A percentile compares a stretch with the other conserved stretches of the same genome.
These are phyloP conservation scores for Capreolus pygargus DNA, from an alignment of 2,113 vertebrate genomes.

Conservation along the genomic window DNA sequence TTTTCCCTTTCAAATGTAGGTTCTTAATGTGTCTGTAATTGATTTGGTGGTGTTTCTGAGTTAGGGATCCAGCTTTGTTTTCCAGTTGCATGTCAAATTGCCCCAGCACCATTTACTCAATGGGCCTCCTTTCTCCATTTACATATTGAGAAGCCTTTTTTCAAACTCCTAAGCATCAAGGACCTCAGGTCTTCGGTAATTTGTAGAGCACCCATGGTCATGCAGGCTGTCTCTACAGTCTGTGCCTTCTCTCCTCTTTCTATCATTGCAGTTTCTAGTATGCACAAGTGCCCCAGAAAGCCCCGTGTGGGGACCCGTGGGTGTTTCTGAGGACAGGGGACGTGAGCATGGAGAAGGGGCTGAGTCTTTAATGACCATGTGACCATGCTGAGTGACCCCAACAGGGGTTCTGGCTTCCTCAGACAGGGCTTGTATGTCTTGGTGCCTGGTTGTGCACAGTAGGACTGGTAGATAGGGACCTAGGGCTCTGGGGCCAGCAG, in stretches of 20 bases:
- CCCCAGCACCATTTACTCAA: neutral
- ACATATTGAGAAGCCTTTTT: neutral
- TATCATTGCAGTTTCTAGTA: neutral
- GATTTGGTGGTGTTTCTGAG: neutral
- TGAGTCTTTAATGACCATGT: neutral
- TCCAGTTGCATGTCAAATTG: neutral
- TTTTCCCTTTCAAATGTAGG: neutral
- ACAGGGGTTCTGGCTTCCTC: neutral
- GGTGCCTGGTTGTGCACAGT: neutral
- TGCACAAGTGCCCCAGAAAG: neutral
- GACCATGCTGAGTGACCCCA: neutral
- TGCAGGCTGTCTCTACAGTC: neutral
- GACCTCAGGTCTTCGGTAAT: neutral
- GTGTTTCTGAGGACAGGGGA: neutral
- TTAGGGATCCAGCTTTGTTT: neutral
- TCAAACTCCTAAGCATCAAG: neutral
- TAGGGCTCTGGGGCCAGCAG: neutral
- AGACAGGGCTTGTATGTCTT: neutral
- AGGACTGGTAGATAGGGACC: neutral
- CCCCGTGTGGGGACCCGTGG: rapidly evolving
- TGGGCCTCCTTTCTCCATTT: neutral
- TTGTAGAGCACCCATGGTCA: neutral
- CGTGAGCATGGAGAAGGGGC: neutral
- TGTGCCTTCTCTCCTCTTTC: neutral
- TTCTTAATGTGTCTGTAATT: too few relatives aligned